Percentiles rank a stretch among this genome's conserved stretches.
phyloP scores from a whole-genome alignment of 2,113 vertebrate genomes.

The Rhombomys opimus region DNA sequence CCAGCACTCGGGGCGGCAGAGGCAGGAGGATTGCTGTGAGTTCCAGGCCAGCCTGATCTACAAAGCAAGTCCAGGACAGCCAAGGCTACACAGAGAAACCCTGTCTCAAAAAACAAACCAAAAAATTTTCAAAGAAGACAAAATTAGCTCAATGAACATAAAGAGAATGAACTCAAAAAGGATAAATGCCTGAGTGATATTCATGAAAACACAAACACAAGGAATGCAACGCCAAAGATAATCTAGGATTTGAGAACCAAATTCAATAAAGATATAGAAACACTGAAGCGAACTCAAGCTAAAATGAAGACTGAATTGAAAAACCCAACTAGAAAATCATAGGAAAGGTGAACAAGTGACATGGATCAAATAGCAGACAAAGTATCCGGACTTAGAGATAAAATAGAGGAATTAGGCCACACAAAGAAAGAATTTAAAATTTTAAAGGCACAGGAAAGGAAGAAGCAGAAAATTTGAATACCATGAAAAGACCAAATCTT shows the following conservation, averaged over 20 bases:
- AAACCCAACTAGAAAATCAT: neutral
- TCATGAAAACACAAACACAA: neutral
- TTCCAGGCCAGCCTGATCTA: too few relatives aligned
- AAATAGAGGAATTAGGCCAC: neutral
- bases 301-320: neutral
- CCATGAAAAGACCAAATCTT: neutral
- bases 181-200: neutral
- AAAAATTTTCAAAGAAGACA: neutral
- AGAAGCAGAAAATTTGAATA: neutral
- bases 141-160: neutral
- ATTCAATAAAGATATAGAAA: neutral
- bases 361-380: neutral
- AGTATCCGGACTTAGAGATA: neutral
- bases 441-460: neutral
- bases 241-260: neutral
- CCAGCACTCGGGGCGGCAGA: too few relatives aligned
- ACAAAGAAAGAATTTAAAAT: neutral
- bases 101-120: too few relatives aligned
- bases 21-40: too few relatives aligned
- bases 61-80: too few relatives aligned
- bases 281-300: neutral
- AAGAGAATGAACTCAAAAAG: neutral
- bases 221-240: neutral
- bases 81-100: too few relatives aligned
- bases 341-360: neutral